Evolutionary conservation across 2,113 vertebrate species (phyloP).

Genomic region (Mohoua ochrocephala): DNA sequence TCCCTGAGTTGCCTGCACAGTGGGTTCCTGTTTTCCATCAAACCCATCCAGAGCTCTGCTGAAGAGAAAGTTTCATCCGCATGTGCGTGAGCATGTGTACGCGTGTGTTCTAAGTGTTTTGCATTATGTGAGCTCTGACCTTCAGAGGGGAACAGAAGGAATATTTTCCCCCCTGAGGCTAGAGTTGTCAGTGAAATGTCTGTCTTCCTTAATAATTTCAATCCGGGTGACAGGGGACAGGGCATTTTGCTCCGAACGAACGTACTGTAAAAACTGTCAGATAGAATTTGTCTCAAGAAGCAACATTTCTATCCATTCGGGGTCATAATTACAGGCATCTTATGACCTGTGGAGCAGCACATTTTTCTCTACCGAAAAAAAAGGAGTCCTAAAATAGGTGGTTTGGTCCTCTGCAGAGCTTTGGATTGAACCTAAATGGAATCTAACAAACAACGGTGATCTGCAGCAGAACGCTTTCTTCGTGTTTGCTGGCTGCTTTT

Average conservation of each 20-base stretch:
- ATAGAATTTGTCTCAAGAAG: constrained; percentile 68
- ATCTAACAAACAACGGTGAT: not conserved
- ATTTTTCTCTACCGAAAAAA: not conserved
- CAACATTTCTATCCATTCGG: constrained; percentile 46
- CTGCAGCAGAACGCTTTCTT: not conserved
- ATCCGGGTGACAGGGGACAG: constrained; percentile 65
- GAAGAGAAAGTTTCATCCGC: not conserved
- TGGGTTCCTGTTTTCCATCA: not conserved
- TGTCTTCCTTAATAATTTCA: constrained; percentile 74
- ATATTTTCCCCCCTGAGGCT: constrained; percentile 58
- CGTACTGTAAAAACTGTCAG: constrained; percentile 71
- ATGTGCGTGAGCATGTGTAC: not conserved
- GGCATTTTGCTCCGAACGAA: constrained; percentile 69
- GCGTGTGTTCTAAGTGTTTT: constrained; percentile 22
- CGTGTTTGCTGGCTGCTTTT: not conserved
- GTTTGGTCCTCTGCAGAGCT: not conserved
- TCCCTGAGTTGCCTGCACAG: not conserved
- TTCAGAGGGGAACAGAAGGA: constrained; percentile 72
- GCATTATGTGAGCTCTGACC: constrained; percentile 63
- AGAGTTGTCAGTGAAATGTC: constrained; percentile 64
- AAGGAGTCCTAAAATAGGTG: constrained; percentile 5
- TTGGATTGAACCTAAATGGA: not conserved
- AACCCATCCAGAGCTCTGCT: not conserved
- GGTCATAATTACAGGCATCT: constrained; percentile 46
- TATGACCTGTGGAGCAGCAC: constrained; percentile 48